These are phyloP conservation scores for Caenorhabditis macrosperma DNA, from an alignment of 2,888 invertebrate genomes.

Conservation along the genomic window DNA sequence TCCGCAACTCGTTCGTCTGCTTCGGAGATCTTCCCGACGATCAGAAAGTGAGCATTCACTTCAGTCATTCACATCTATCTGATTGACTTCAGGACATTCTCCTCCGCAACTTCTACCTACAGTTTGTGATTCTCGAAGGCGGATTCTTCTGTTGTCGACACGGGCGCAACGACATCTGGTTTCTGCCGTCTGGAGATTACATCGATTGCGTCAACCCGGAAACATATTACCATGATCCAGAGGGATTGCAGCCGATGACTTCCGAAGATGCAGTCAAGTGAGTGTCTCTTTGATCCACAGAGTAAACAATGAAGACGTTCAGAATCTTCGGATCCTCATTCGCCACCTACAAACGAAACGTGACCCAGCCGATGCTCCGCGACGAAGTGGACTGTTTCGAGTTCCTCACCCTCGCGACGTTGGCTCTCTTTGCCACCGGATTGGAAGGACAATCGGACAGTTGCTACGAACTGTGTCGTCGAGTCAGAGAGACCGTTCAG, in stretches of 20 bases:
- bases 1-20: conserved; percentile 52
- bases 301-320: neutral
- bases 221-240: conserved; percentile 59
- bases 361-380: conserved; percentile 59
- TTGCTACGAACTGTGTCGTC: neutral
- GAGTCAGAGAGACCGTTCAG: conserved; percentile 7
- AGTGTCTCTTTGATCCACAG: neutral
- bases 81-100: too few species aligned
- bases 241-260: conserved; percentile 54
- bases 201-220: conserved; percentile 58
- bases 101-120: conserved; percentile 57
- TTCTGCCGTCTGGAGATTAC: conserved; percentile 59
- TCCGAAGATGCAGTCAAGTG: conserved; percentile 60
- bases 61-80: too few species aligned
- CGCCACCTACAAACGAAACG: conserved; percentile 55
- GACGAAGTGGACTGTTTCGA: conserved; percentile 53
- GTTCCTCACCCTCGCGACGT: conserved; percentile 51
- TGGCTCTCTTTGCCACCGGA: conserved; percentile 48
- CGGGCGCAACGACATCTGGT: conserved; percentile 57
- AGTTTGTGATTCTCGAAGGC: conserved; percentile 59
- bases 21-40: conserved; percentile 34
- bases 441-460: conserved; percentile 26
- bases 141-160: conserved; percentile 51
- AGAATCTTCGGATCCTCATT: conserved; percentile 62
- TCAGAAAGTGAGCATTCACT: conserved; percentile 61